Conservation (phyloP, 2,888 invertebrate species). For the Drosophila kambysellisi region DNA sequence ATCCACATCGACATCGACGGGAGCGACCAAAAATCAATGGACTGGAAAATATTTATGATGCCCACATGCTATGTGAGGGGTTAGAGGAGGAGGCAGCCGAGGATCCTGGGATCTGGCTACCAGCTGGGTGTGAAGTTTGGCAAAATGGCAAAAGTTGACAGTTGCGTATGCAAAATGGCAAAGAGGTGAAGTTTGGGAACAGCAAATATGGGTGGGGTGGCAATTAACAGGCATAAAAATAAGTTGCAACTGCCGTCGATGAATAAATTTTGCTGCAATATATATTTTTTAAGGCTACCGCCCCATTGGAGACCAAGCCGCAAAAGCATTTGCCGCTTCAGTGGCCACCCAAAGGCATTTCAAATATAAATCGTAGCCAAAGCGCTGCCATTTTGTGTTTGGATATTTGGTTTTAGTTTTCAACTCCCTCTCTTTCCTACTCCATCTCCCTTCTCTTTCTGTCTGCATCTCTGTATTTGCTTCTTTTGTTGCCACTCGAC, state of each 20-base stretch:
- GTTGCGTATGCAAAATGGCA: conserved; percentile 67
- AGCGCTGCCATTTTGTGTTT: conserved; percentile 55
- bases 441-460: conserved; percentile 2
- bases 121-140: conserved; percentile 67
- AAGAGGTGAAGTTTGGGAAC: not conserved
- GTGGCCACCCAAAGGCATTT: conserved; percentile 68
- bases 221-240: conserved; percentile 74
- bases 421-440: conserved; percentile 6
- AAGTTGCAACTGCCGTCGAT: conserved; percentile 66
- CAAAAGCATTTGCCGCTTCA: conserved; percentile 74
- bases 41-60: conserved; percentile 79
- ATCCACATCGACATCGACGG: conserved; percentile 60
- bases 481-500: conserved; percentile 62
- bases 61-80: conserved; percentile 42
- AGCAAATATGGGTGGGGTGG: conserved; percentile 4
- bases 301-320: conserved; percentile 30
- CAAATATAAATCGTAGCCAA: conserved; percentile 61
- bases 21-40: conserved; percentile 78
- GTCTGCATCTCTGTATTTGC: conserved; percentile 30
- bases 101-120: conserved; percentile 16
- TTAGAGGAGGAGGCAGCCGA: not conserved
- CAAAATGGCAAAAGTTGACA: conserved; percentile 76
- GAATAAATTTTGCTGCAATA: conserved; percentile 61
- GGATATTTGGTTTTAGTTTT: conserved; percentile 58
- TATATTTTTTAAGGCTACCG: conserved; percentile 29